Percentiles rank a stretch among this genome's conserved stretches.
Evolutionary conservation across 2,113 vertebrate species (phyloP).

Genomic region (Octodon degus): DNA sequence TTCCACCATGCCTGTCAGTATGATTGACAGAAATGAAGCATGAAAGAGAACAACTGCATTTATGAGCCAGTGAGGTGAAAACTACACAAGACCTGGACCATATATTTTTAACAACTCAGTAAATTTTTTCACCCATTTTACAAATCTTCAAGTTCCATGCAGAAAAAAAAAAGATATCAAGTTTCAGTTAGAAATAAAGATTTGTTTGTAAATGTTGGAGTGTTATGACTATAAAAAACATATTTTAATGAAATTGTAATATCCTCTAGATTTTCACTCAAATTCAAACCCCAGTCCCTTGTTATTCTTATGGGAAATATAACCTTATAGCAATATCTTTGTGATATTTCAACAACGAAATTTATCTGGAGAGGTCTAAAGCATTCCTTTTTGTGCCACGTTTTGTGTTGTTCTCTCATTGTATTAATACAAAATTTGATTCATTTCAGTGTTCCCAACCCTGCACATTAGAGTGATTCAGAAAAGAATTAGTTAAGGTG

Average conservation of each 20-base stretch:
- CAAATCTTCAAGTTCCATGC: conserved; percentile 62
- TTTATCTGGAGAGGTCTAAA: conserved; percentile 18
- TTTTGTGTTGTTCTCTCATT: conserved; percentile 37
- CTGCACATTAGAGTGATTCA: not conserved
- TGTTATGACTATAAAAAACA: conserved; percentile 70
- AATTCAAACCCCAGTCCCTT: conserved; percentile 37
- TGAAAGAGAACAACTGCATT: conserved; percentile 71
- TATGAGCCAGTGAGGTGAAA: conserved; percentile 72
- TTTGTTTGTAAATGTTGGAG: conserved; percentile 75
- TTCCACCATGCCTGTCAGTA: conserved; percentile 64
- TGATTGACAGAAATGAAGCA: conserved; percentile 77
- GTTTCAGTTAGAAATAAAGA: conserved; percentile 70
- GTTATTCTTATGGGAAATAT: conserved; percentile 61
- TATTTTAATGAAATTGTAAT: conserved; percentile 71
- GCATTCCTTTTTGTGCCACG: not conserved
- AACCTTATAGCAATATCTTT: conserved; percentile 44
- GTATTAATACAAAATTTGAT: conserved; percentile 3
- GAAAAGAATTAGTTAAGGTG: not conserved
- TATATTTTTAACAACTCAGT: conserved; percentile 81
- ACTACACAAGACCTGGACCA: conserved; percentile 72
- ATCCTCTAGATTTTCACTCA: conserved; percentile 43
- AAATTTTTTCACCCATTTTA: conserved; percentile 72
- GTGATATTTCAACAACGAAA: conserved; percentile 62
- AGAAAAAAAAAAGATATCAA: conserved; percentile 70
- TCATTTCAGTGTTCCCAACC: not conserved